Evolutionary conservation across 2,113 vertebrate species (phyloP).

Genomic region (Bufo bufo): DNA sequence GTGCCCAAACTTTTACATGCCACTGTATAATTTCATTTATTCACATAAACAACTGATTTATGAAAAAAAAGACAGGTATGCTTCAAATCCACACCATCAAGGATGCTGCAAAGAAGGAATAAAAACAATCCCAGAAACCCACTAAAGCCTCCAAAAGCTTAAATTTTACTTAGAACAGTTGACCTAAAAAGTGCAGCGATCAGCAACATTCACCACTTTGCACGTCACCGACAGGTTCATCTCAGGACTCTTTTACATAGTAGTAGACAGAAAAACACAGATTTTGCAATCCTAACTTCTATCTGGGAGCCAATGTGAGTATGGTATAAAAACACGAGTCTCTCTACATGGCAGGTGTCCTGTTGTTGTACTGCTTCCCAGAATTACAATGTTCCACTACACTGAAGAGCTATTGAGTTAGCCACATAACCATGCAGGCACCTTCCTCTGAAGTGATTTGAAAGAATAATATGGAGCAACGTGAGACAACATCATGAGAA

Average conservation of each 20-base stretch:
- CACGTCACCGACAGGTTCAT: constrained; percentile 37
- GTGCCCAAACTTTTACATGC: no score
- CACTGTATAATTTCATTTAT: no score
- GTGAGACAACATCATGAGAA: not conserved
- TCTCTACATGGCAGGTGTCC: constrained; percentile 38
- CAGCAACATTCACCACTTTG: constrained; percentile 3
- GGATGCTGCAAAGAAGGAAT: not conserved
- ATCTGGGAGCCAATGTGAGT: constrained; percentile 9
- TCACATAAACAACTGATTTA: no score
- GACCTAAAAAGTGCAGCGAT: constrained; percentile 5
- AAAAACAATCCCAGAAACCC: not conserved
- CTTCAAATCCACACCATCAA: not conserved
- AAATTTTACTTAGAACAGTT: not conserved
- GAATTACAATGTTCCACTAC: constrained; percentile 35
- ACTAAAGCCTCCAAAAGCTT: constrained; percentile 10
- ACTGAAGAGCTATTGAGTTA: not conserved
- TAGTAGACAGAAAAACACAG: constrained; percentile 11
- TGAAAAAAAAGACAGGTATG: not conserved
- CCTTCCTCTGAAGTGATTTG: not conserved
- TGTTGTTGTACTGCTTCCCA: constrained; percentile 14
- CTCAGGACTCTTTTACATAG: constrained; percentile 46
- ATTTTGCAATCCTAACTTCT: not conserved
- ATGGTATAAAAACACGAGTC: constrained; percentile 29
- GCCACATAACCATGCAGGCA: not conserved
- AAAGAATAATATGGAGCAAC: constrained; percentile 35